These are phyloP conservation scores for Tursiops truncatus DNA, from an alignment of 2,113 vertebrate genomes.

Conservation along the genomic window DNA sequence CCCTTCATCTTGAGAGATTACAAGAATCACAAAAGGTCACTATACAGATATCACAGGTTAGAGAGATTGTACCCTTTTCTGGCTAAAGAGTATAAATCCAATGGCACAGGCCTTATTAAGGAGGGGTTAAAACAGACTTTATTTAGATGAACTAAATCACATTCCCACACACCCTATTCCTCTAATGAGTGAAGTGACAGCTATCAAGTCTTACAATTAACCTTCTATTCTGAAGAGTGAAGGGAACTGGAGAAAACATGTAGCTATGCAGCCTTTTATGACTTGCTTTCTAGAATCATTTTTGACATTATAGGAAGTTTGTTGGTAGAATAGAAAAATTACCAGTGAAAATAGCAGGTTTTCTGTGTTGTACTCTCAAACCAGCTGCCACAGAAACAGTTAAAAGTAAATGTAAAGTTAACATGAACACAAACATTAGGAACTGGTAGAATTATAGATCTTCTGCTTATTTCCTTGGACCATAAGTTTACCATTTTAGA, in stretches of 20 bases:
- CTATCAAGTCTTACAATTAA: not conserved
- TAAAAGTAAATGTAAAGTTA: slow-evolving; percentile 40
- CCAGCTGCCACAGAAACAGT: not conserved
- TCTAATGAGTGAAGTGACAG: not conserved
- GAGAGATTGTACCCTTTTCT: slow-evolving; percentile 67
- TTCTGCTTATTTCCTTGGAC: slow-evolving; percentile 14
- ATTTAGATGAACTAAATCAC: slow-evolving; percentile 34
- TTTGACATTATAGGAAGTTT: slow-evolving; percentile 11
- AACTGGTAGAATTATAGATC: not conserved
- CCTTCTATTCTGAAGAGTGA: not conserved
- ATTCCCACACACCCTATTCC: slow-evolving; percentile 13
- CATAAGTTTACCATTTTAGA: slow-evolving; percentile 33
- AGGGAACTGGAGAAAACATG: slow-evolving; percentile 16
- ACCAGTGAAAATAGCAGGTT: not conserved
- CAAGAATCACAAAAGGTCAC: slow-evolving; percentile 81
- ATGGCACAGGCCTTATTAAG: slow-evolving; percentile 40
- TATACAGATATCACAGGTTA: slow-evolving; percentile 75
- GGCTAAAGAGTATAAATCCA: slow-evolving; percentile 62
- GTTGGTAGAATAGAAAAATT: not conserved
- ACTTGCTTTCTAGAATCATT: slow-evolving; percentile 39
- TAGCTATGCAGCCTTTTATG: not conserved
- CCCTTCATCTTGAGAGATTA: slow-evolving; percentile 80
- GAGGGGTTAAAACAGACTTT: slow-evolving; percentile 38
- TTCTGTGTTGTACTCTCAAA: slow-evolving; percentile 25
- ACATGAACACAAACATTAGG: slow-evolving; percentile 11